Percentiles rank a stretch among this genome's conserved stretches.
These are phyloP conservation scores for Glareola pratincola DNA, from an alignment of 2,113 vertebrate species.

Conservation along the genomic window DNA sequence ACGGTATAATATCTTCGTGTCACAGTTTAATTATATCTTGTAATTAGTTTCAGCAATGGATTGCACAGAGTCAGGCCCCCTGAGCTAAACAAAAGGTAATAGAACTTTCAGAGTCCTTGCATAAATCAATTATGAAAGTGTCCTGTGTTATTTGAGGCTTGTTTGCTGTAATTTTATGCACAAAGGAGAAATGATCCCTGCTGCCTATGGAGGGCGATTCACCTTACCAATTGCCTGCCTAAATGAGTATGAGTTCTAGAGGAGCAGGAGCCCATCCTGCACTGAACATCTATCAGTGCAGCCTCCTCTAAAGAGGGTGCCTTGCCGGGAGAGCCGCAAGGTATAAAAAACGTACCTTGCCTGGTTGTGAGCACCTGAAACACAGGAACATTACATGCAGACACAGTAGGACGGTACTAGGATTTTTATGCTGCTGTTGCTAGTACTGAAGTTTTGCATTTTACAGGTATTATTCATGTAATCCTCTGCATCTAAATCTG, in stretches of 20 bases:
- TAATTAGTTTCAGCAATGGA: conserved; percentile 99
- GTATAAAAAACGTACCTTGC: neutral
- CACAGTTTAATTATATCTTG: conserved; percentile 98
- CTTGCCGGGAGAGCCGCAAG: neutral
- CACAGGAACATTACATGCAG: rapidly evolving
- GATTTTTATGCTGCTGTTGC: neutral
- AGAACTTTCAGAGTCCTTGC: conserved; percentile 78
- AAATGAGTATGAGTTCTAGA: neutral
- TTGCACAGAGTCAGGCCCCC: conserved; percentile 89
- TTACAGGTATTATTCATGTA: neutral
- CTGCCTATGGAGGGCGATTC: conserved; percentile 37
- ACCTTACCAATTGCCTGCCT: neutral
- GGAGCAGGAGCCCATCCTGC: neutral
- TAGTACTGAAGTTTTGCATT: rapidly evolving
- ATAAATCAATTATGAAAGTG: conserved; percentile 82
- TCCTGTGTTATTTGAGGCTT: conserved; percentile 76
- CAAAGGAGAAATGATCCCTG: conserved; percentile 61
- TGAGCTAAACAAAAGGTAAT: conserved; percentile 86
- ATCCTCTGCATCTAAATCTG: neutral
- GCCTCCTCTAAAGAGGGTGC: neutral
- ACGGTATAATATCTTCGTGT: conserved; percentile 83
- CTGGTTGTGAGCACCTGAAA: neutral
- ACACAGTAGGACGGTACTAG: rapidly evolving
- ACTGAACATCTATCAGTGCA: neutral
- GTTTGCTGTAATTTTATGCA: conserved; percentile 81